Evolutionary conservation across 2,113 vertebrate species (phyloP).

Genomic region (Paedocypris sp.): DNA sequence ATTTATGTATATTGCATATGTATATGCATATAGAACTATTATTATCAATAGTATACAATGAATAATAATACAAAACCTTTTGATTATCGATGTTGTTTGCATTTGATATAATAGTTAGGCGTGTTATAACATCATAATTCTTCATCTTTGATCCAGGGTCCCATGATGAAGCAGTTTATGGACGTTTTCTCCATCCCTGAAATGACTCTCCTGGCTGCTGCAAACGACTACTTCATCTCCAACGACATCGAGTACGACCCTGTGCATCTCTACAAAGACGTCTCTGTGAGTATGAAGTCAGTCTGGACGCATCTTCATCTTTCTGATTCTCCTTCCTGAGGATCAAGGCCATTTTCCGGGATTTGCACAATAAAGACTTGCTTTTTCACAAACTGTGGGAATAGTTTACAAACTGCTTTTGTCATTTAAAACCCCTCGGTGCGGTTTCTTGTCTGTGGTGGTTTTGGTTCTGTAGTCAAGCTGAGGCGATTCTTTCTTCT

Average conservation of each 20-base stretch:
- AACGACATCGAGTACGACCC: conserved; percentile 73
- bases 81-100: not conserved
- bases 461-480: not conserved
- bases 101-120: too few relatives aligned
- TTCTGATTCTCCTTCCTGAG: not conserved
- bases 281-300: conserved; percentile 58
- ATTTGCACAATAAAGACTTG: not conserved
- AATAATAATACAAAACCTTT: too few relatives aligned
- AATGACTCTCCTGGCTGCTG: conserved; percentile 69
- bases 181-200: conserved; percentile 78
- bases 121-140: too few relatives aligned
- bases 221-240: conserved; percentile 72
- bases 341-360: not conserved
- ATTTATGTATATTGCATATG: too few relatives aligned
- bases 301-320: not conserved
- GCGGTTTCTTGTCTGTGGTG: not conserved
- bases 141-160: conserved; percentile 56
- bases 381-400: conserved; percentile 8
- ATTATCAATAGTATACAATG: too few relatives aligned
- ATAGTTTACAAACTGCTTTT: conserved; percentile 10
- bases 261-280: conserved; percentile 72
- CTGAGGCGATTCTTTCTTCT: not conserved
- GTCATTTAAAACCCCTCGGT: not conserved
- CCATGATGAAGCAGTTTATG: conserved; percentile 75
- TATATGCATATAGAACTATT: too few relatives aligned